phyloP scores from a whole-genome alignment of 2,797 vertebrate genomes.

The Columba guinea region DNA sequence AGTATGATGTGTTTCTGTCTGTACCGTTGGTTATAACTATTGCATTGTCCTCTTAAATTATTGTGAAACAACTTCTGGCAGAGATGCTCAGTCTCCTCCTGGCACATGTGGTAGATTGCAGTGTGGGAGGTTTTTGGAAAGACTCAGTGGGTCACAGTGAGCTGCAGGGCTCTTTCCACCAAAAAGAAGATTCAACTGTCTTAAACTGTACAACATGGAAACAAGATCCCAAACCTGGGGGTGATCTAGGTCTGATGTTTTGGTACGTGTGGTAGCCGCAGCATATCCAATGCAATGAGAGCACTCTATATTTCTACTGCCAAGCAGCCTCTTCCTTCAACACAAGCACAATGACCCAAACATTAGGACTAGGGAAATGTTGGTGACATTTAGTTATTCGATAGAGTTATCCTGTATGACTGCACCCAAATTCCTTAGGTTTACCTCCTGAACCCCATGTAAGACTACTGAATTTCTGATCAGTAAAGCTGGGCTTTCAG shows the following conservation, averaged over 20 bases:
- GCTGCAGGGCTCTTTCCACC: neutral
- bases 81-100: neutral
- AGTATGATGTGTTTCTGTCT: neutral
- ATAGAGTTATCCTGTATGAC: neutral
- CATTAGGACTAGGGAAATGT: neutral
- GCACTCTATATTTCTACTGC: neutral
- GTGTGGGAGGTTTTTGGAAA: neutral
- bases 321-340: neutral
- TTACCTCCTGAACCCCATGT: neutral
- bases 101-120: neutral
- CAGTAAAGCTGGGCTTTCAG: neutral
- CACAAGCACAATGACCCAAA: neutral
- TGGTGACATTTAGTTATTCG: neutral
- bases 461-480: neutral
- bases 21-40: neutral
- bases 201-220: neutral
- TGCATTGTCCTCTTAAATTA: neutral
- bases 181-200: neutral
- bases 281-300: neutral
- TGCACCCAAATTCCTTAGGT: neutral
- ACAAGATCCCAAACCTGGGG: neutral
- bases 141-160: neutral
- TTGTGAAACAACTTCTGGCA: neutral
- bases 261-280: neutral
- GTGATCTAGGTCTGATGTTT: neutral